Base-by-base conservation (phyloP, 2,113 vertebrate genomes). In the Campylorhamphus procurvoides region DNA sequence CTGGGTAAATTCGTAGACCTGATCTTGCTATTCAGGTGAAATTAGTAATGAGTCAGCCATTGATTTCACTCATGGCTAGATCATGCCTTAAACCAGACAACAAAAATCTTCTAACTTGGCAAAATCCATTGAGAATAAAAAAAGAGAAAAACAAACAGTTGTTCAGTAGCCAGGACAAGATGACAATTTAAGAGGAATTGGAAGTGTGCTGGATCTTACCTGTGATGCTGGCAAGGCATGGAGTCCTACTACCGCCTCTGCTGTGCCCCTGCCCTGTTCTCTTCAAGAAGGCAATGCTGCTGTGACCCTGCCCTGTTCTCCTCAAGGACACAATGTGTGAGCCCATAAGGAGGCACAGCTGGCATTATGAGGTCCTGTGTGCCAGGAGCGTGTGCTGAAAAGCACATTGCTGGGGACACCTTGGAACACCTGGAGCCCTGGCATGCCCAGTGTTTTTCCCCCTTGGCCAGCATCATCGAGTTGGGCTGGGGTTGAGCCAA, bases 291-390 rank as follows among this genome's bases (percentile, higher is more conserved):
- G 66, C 11, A 39, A 10, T 2, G 12, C n/a, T 35, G 22, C 8
- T 0, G 0, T 28, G 5, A 8, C 28, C 29, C 29, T 22, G 55
- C 55, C 33, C 16, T 17, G n/a, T 25, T 28, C 4, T 68, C 35
- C 46, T 62, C 16, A 49, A 42, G 31, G 27, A 10, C 6, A 72
- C 12, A 39, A 10, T 2, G 10, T 27, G 20, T 0, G 0, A 22
- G 33, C 25, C 22, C 6, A 3, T 8, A 25, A 2, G 1, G 0
- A 46, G 16, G 23, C 5, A 2, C 46, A 62, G 28, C 6, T 0
- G 0, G 25, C 7, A 5, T 7, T 4, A 10, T 0, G 0, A 64
- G 31, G 29, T 44, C 28, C 44, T 44, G 5, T 1, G 1, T 25
- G 19, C 18, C 56, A 47, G 35, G 35, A 31, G 7, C 29, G 8